Base-by-base conservation (phyloP, 2,888 invertebrate species). In the Elegia similella region DNA sequence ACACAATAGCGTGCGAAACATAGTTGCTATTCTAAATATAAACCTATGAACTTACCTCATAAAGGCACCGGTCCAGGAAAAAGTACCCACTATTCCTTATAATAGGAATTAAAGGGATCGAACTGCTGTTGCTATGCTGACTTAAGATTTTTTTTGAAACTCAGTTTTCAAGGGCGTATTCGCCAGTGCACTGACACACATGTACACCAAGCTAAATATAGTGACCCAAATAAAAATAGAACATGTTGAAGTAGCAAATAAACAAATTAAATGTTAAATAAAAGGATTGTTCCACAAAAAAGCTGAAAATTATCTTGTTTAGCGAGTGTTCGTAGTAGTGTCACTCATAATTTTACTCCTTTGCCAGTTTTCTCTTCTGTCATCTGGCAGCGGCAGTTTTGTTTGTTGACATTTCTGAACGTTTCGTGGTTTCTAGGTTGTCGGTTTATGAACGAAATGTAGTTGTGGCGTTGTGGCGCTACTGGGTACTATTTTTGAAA, bases 61-160 rank as follows among this genome's bases (percentile, higher is more conserved):
- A 77, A 80, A 82, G 76, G 80, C 80, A 85, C 82, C 76, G 68
- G 73, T 70, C 64, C 69, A 70, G 65, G 66, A 64, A 70, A 74
- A 62, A 74, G 65, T 61, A 68, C 69, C 62, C 62, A 69, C 74
- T 76, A 76, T 76, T 72, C 75, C 71, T 72, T 70, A 70, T 76
- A 84, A 78, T 78, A 80, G 69, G 76, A 78, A 76, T 74, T 79
- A 69, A 75, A 80, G 62, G 70, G 73, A 76, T 78, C 73, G 72
- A 80, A 84, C 75, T 76, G 77, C 83, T 90, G 90, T 90, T 90
- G 88, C 90, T 89, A 90, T 86, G 90, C 90, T 85, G 86, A 86
- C 83, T 84, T 81, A 75, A 82, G 81, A 82, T 77, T 87, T 86
- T 65, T 80, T 80, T 82, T 81, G 75, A 78, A 62, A 80, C 82